Conservation (phyloP, 2,113 vertebrate species). For the Microcebus tavaratra region DNA sequence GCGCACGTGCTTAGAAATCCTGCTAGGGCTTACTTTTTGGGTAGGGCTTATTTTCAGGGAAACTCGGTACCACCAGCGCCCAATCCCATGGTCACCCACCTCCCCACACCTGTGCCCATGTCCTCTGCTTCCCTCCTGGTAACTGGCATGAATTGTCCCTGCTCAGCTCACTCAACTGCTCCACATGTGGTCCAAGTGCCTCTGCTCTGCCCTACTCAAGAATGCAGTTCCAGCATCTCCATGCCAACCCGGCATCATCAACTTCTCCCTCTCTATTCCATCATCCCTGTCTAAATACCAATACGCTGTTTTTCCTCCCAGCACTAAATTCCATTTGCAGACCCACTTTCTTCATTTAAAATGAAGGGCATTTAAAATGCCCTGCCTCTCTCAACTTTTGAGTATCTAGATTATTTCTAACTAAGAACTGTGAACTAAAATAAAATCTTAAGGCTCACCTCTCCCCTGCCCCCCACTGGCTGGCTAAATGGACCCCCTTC, state of each 20-base stretch:
- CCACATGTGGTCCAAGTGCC: rapidly evolving
- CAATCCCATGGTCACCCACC: background rate
- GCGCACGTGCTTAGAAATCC: too few species aligned
- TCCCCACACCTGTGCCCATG: background rate
- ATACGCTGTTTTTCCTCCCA: background rate
- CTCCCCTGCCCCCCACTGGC: too few species aligned
- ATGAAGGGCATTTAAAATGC: background rate
- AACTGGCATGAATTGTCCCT: background rate
- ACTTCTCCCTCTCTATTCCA: background rate
- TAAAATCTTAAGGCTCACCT: too few species aligned
- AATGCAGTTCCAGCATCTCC: rapidly evolving
- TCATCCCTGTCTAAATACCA: background rate
- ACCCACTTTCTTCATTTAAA: background rate
- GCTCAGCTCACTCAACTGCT: background rate
- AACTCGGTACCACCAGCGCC: too few species aligned
- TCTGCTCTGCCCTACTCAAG: background rate
- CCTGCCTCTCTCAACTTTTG: background rate
- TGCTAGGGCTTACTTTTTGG: too few species aligned
- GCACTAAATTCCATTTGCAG: background rate
- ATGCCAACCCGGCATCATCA: background rate
- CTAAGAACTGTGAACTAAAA: background rate
- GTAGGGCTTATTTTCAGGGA: too few species aligned
- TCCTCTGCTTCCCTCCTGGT: background rate
- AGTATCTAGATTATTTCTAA: background rate
- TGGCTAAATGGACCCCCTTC: too few species aligned